A percentile compares a stretch with the other conserved stretches of the same genome.
Evolutionary conservation across 1,140 invertebrate genomes (phyloP).

Genomic region (Tachypleus tridentatus): DNA sequence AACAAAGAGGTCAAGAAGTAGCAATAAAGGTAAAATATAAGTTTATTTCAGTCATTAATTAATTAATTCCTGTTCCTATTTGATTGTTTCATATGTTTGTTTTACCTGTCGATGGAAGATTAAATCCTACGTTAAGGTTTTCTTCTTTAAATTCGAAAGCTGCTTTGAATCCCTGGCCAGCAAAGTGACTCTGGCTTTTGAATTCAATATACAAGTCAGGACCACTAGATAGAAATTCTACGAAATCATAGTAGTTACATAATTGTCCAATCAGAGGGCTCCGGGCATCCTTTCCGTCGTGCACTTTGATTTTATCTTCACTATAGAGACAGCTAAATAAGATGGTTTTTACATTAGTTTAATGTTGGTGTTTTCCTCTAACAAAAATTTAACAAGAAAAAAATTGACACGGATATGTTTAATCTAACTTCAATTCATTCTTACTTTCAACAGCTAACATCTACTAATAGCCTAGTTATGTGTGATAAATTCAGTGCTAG

Average conservation of each 20-base stretch:
- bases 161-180: conserved; percentile 73
- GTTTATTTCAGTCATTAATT: no score
- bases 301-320: conserved; percentile 63
- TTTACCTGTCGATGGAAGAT: background rate
- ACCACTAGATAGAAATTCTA: conserved; percentile 68
- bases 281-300: conserved; percentile 51
- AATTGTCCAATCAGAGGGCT: conserved; percentile 59
- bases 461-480: no score
- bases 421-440: no score
- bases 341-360: background rate
- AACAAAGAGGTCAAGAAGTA: no score
- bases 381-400: no score
- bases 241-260: conserved; percentile 59
- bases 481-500: no score
- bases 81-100: background rate
- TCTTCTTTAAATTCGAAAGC: conserved; percentile 52
- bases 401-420: no score
- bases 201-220: conserved; percentile 67
- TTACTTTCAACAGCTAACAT: no score
- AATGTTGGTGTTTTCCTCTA: no score
- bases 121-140: background rate
- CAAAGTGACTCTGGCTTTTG: conserved; percentile 61
- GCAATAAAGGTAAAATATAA: no score
- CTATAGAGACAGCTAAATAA: conserved; percentile 55
- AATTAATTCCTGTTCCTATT: no score